These are phyloP conservation scores for Stichodactyla mertensii DNA, from an alignment of 64 coral and sea anemone genomes.

Conservation along the genomic window DNA sequence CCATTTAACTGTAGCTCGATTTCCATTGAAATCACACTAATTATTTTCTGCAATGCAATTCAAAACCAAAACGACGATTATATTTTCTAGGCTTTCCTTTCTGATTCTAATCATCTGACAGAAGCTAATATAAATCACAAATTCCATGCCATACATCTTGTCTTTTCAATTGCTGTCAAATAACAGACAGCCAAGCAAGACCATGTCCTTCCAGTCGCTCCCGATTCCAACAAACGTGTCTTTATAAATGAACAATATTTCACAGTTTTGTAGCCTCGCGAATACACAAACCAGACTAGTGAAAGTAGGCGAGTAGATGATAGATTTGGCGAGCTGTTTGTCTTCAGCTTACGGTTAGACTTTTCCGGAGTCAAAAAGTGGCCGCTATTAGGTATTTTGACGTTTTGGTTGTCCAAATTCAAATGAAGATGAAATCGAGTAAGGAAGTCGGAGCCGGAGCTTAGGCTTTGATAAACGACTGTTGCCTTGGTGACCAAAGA, in stretches of 20 bases:
- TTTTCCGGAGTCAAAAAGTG: constrained; percentile 1
- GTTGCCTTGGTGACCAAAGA: neutral
- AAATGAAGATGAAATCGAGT: neutral
- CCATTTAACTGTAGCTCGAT: no score
- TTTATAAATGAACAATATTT: neutral
- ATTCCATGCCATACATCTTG: neutral
- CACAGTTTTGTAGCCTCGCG: neutral
- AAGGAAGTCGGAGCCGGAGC: neutral
- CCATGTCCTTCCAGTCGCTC: neutral
- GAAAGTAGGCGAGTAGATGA: neutral
- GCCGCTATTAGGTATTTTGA: neutral
- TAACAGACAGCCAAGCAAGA: neutral
- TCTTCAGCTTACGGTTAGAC: neutral
- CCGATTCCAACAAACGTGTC: neutral
- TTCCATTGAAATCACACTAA: no score
- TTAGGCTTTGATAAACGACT: constrained; percentile 11
- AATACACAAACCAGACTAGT: neutral
- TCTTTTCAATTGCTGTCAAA: neutral
- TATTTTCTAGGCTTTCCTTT: no score
- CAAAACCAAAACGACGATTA: no score
- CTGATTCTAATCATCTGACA: no score
- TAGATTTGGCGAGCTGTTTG: neutral
- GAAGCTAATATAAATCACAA: no score
- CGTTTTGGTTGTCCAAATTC: neutral
- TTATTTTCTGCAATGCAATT: no score